Percentiles rank a stretch among this genome's conserved stretches.
Conservation (phyloP, 2,888 invertebrate species). For the Yponomeuta cagnagella region DNA sequence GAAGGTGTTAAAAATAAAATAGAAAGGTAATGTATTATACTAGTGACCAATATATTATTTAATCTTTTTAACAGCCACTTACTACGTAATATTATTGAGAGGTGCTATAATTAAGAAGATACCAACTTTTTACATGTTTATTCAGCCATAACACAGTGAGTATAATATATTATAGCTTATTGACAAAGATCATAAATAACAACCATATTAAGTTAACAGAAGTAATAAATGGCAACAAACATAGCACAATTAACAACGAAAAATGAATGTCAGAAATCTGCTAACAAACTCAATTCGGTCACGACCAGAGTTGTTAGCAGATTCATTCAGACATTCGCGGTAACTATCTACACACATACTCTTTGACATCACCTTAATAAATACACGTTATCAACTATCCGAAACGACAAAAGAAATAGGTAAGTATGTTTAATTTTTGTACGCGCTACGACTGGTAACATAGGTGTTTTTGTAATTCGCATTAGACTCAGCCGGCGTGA, state of each 20-base stretch:
- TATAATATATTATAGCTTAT: neutral
- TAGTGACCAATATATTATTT: neutral
- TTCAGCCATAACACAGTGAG: neutral
- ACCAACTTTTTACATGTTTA: neutral
- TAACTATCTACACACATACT: neutral
- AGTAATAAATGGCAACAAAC: conserved; percentile 4
- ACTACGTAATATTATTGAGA: neutral
- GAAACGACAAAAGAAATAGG: neutral
- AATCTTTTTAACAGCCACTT: neutral
- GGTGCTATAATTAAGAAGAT: neutral
- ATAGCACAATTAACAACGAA: conserved; percentile 1
- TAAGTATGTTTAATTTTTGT: conserved; percentile 16
- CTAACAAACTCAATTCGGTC: neutral
- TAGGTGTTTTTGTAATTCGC: conserved; percentile 52
- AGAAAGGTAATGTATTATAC: neutral
- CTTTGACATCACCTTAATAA: neutral
- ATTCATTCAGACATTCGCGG: neutral
- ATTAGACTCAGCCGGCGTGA: conserved; percentile 44
- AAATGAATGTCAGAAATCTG: neutral
- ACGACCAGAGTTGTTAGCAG: neutral
- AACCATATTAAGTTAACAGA: neutral
- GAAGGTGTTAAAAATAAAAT: neutral
- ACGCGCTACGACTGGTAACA: conserved; percentile 33
- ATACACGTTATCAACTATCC: neutral
- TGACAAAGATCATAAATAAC: neutral